A percentile compares a stretch with the other conserved stretches of the same genome.
Conservation (phyloP, 2,888 invertebrate species). For the Clepsis dumicolana region DNA sequence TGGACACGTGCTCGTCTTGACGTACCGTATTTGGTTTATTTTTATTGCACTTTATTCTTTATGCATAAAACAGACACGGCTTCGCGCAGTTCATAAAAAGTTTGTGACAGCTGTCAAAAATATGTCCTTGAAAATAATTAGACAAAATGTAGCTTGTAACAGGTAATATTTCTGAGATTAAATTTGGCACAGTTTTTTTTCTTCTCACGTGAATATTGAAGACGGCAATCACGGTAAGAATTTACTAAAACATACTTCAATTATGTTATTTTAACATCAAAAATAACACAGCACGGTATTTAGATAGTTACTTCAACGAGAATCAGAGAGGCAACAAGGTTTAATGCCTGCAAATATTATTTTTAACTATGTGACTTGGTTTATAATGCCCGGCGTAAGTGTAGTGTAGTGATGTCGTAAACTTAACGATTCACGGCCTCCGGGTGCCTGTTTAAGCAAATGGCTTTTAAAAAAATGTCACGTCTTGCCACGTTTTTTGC, state of each 20-base stretch:
- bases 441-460: constrained; percentile 13
- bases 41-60: background rate
- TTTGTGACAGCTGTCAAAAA: background rate
- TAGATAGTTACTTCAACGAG: no score
- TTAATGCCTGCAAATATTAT: constrained; percentile 6
- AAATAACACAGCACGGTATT: no score
- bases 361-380: constrained; percentile 11
- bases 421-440: constrained; percentile 11
- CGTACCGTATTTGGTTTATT: background rate
- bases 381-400: constrained; percentile 1
- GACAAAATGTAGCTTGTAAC: no score
- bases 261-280: no score
- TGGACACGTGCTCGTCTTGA: constrained; percentile 1
- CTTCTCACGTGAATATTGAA: no score
- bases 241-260: no score
- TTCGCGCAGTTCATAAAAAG: background rate
- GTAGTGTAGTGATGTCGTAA: background rate
- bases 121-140: no score
- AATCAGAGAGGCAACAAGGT: background rate
- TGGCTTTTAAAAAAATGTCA: background rate
- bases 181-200: no score
- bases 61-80: background rate
- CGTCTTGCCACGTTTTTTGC: background rate
- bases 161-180: no score
- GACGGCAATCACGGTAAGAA: no score